Conservation (phyloP, 2,888 invertebrate genomes). For the Pinctada fucata region DNA sequence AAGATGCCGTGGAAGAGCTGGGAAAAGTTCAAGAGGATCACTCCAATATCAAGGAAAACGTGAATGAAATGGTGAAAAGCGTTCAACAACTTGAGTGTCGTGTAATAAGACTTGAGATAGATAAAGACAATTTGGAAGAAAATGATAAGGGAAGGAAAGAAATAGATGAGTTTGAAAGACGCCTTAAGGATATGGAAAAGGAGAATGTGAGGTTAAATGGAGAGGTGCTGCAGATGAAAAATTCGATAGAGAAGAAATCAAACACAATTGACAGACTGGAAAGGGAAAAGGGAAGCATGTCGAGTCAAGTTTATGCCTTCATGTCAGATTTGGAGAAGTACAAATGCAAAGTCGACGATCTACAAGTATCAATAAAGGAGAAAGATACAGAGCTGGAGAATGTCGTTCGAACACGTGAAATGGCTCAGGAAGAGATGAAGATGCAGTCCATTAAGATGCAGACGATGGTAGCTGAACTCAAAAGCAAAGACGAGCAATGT, state of each 20-base stretch:
- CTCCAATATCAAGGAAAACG: constrained; percentile 7
- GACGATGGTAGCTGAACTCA: constrained; percentile 15
- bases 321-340: constrained; percentile 14
- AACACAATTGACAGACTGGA: neutral
- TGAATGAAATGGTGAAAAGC: constrained; percentile 28
- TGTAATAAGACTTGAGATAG: constrained; percentile 34
- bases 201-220: constrained; percentile 13
- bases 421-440: constrained; percentile 17
- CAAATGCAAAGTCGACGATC: constrained; percentile 10
- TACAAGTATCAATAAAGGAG: neutral
- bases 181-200: constrained; percentile 24
- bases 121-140: constrained; percentile 33
- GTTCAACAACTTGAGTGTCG: constrained; percentile 40
- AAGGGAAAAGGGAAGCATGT: constrained; percentile 7
- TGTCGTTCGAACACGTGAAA: neutral
- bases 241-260: neutral
- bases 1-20: constrained; percentile 10
- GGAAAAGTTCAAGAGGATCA: constrained; percentile 18
- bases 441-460: constrained; percentile 10
- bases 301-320: neutral
- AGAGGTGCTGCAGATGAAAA: neutral
- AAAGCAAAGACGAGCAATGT: constrained; percentile 22
- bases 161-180: neutral
- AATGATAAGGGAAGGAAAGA: constrained; percentile 19
- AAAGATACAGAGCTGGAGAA: constrained; percentile 23